Percentiles rank a stretch among this genome's conserved stretches.
phyloP scores from a whole-genome alignment of 1,140 invertebrate species.

The Daktulosphaira vitifoliae region DNA sequence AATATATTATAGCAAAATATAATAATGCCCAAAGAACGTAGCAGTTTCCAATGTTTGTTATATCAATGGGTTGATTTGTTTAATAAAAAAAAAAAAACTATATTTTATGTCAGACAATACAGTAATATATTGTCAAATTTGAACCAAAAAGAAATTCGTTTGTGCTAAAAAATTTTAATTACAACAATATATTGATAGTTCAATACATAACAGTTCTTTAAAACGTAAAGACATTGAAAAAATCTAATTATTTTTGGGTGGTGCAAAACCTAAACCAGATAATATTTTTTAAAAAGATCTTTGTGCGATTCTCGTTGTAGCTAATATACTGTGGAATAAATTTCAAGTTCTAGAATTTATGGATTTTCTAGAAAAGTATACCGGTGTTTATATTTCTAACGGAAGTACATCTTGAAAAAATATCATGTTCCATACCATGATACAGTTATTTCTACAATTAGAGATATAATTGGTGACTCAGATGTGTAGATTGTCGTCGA shows the following conservation, averaged over 20 bases:
- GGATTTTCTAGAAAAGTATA: slow-evolving; percentile 9
- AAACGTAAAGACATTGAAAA: not conserved
- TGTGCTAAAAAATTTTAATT: not conserved
- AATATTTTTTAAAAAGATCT: slow-evolving; percentile 1
- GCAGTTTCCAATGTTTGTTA: not conserved
- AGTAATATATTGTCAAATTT: not conserved
- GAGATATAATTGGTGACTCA: slow-evolving; percentile 1
- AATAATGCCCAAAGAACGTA: not conserved
- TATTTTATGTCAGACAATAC: not conserved
- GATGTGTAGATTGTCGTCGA: not conserved
- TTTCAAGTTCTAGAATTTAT: not conserved
- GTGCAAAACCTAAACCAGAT: not conserved
- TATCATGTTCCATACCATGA: not conserved
- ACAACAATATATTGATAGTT: not conserved
- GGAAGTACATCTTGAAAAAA: too few relatives aligned
- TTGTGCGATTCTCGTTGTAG: not conserved
- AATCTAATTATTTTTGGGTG: not conserved
- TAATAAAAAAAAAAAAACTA: not conserved
- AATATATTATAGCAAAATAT: too few relatives aligned
- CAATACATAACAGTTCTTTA: not conserved
- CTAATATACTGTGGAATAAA: slow-evolving; percentile 5
- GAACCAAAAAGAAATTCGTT: not conserved
- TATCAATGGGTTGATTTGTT: not conserved
- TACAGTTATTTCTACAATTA: not conserved
- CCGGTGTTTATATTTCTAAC: not conserved